Base-by-base conservation (phyloP, 23 tunicate species). In the Diplosoma virens region DNA sequence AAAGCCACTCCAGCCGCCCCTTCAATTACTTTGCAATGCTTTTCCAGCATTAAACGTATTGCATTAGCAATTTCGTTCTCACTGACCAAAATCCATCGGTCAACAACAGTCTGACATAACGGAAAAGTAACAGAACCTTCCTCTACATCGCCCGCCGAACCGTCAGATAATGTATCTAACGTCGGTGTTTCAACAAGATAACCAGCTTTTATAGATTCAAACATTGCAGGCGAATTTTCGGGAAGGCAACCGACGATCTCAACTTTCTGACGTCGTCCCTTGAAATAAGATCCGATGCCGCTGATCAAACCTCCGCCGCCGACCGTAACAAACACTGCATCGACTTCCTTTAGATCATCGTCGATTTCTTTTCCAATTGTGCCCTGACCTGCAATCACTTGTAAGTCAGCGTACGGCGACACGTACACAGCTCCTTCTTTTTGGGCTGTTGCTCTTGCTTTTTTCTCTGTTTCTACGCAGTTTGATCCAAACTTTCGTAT, bases 1-100 rank as follows among this genome's bases (percentile, higher is more conserved):
- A 94, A 30, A 22, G 95, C 99, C 2, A 88, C 94, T 23, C 87
- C 99, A 16, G 99, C 99, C 11, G 99, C 74, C 0, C 99, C 99
- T 80, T 94, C 99, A 1, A 94, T 35, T 1, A 93, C 86, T 79
- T 86, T 82, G 30, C 83, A 82, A 41, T 86, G 98, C 27, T 75
- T 63, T 1, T 82, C 84, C 50, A 87, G 56, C 86, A 87, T 59
- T 36, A 75, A 5, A 46, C 53, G 84, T 68, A 94, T 65, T 5
- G 99, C 95, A 31, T 69, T 25, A 37, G 87, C 79, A 7, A 94
- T 94, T 41, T 94, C 99, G 17, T 83, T 52, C 69, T 94, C 99
- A 5, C 84, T 36, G 3, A 94, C 99, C 24, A 71, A 35, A 26
- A 94, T 84, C 95, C 95, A 94, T 3, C 76, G 67, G 52, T 94